Conservation (phyloP, 2,797 vertebrate genomes). For the Myotis findleyi region DNA sequence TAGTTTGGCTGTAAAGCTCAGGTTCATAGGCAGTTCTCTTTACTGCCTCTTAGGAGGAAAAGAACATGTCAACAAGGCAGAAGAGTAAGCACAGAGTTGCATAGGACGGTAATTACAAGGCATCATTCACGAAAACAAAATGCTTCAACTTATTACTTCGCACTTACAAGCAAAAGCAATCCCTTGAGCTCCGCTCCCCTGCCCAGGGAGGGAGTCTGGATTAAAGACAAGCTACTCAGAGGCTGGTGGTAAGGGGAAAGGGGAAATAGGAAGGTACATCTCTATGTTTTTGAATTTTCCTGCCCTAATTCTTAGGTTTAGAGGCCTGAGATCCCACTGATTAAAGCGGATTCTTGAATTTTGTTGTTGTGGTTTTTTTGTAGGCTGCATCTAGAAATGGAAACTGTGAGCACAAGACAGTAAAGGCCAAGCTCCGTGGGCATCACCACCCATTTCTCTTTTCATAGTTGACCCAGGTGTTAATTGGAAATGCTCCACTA, state of each 20-base stretch:
- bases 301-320: neutral
- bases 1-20: neutral
- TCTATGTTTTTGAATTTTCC: neutral
- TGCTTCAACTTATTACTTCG: neutral
- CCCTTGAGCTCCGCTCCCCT: neutral
- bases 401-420: neutral
- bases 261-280: neutral
- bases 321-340: neutral
- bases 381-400: neutral
- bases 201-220: neutral
- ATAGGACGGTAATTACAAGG: neutral
- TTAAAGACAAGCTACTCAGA: neutral
- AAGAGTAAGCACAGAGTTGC: neutral
- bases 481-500: conserved; percentile 37
- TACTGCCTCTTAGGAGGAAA: neutral
- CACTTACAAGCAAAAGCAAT: neutral
- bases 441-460: neutral
- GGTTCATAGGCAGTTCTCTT: neutral
- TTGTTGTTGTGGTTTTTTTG: neutral
- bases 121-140: neutral
- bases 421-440: neutral
- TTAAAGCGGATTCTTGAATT: neutral
- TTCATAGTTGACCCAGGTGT: neutral
- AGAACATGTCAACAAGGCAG: too few species aligned
- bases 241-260: neutral